phyloP scores from a whole-genome alignment of 2,113 vertebrate genomes.

The Rhinoptilus africanus region DNA sequence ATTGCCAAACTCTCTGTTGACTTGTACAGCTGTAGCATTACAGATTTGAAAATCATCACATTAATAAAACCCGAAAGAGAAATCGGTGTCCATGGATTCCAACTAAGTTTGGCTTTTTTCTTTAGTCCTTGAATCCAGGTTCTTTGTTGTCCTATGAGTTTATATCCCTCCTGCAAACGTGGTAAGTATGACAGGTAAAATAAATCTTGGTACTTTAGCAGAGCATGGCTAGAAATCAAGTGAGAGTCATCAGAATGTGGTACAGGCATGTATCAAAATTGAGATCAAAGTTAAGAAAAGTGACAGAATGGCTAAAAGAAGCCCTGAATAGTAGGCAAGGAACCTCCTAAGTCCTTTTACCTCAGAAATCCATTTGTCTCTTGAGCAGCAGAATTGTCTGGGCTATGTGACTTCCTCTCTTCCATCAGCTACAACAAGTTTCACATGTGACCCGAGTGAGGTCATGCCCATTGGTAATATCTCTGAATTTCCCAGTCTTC shows the following conservation, averaged over 20 bases:
- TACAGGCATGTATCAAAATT: background rate
- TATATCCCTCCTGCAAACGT: background rate
- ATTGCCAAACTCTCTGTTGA: background rate
- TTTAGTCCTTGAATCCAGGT: background rate
- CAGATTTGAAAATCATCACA: background rate
- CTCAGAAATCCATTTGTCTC: background rate
- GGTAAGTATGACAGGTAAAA: background rate
- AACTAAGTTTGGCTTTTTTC: background rate
- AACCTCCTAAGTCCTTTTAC: background rate
- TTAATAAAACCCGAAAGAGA: background rate
- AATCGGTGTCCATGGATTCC: background rate
- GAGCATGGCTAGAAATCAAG: background rate
- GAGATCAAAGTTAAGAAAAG: background rate
- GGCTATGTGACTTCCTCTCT: background rate
- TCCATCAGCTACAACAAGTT: background rate
- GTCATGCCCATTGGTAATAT: background rate
- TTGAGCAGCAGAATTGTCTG: background rate
- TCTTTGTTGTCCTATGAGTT: background rate
- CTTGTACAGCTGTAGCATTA: background rate
- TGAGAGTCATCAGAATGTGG: background rate
- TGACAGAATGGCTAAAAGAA: background rate
- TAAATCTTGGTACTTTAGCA: background rate
- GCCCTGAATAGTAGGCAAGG: background rate
- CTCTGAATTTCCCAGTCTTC: background rate
- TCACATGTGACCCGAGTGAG: background rate